Percentiles rank a stretch among this genome's conserved stretches.
phyloP scores from a whole-genome alignment of 2,888 invertebrate genomes.

The Cantharis nigra region DNA sequence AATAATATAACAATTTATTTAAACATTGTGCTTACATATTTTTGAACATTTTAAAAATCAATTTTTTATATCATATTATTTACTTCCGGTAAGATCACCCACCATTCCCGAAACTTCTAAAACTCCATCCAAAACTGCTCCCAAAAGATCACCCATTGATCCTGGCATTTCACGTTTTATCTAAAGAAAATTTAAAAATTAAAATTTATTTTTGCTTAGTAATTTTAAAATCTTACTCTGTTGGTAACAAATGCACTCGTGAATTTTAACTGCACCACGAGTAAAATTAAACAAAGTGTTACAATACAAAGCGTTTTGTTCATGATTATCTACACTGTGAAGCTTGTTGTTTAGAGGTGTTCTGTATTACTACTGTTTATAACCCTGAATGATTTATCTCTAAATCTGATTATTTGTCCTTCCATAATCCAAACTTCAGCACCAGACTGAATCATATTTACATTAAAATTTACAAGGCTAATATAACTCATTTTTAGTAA shows the following conservation, averaged over 20 bases:
- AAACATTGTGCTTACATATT: background rate
- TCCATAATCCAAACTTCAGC: background rate
- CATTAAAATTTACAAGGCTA: background rate
- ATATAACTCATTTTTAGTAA: background rate
- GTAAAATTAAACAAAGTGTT: background rate
- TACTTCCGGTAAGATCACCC: background rate
- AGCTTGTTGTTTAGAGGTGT: background rate
- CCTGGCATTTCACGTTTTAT: background rate
- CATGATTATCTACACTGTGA: background rate
- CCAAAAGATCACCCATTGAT: background rate
- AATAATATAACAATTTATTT: background rate
- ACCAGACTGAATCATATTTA: background rate
- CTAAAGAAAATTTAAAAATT: background rate
- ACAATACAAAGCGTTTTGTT: background rate
- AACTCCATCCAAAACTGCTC: background rate
- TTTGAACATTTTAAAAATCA: background rate
- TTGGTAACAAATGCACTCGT: background rate
- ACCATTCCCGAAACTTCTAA: background rate
- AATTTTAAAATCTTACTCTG: background rate
- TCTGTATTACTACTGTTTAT: background rate
- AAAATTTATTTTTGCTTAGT: background rate
- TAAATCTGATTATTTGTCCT: background rate
- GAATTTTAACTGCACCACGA: background rate
- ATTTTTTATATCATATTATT: background rate
- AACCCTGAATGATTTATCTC: background rate